A percentile compares a stretch with the other conserved stretches of the same genome.
Evolutionary conservation across 92 coral and sea anemone species (phyloP).

Genomic region (Porites cylindrica): DNA sequence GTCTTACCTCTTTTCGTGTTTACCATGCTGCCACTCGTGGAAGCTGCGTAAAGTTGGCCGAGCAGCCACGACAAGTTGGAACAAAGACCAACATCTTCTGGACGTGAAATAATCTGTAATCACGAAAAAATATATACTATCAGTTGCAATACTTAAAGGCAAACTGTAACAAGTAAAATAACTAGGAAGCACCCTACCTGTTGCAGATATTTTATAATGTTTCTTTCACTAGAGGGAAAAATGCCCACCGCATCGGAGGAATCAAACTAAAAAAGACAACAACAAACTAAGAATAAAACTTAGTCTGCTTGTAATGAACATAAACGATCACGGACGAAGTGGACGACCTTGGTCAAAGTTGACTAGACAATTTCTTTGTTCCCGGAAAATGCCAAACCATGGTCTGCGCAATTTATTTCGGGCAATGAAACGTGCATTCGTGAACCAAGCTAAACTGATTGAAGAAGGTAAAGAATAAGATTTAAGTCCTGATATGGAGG

Average conservation of each 20-base stretch:
- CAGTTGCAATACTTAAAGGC: not conserved
- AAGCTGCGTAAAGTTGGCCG: conserved; percentile 78
- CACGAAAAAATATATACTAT: not conserved
- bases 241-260: conserved; percentile 4
- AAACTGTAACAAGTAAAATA: not conserved
- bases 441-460: no score
- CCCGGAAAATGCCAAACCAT: no score
- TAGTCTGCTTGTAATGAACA: no score
- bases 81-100: conserved; percentile 75
- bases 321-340: no score
- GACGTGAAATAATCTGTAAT: conserved; percentile 69
- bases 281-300: not conserved
- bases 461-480: no score
- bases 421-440: no score
- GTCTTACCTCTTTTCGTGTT: conserved; percentile 81
- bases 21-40: conserved; percentile 51
- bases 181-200: conserved; percentile 4
- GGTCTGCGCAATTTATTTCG: no score
- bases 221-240: conserved; percentile 18
- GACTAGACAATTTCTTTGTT: no score
- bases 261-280: conserved; percentile 8
- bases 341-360: no score
- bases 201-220: conserved; percentile 33
- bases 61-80: conserved; percentile 82
- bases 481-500: no score